phyloP scores from a whole-genome alignment of 92 coral and sea anemone species.

The Epizoanthus scotinus region DNA sequence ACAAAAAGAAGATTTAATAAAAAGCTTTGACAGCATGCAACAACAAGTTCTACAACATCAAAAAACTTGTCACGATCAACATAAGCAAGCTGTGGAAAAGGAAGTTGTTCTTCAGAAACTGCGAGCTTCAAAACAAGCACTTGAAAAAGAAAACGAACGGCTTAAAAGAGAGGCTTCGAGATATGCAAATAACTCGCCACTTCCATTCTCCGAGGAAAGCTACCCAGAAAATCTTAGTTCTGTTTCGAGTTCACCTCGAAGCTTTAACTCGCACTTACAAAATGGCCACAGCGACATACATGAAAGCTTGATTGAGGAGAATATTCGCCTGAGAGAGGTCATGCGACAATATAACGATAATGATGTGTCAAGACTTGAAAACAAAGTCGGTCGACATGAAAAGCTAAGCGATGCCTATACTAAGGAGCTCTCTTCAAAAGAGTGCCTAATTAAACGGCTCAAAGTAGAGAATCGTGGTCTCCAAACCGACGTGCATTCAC shows the following conservation, averaged over 20 bases:
- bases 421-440: constrained; percentile 86
- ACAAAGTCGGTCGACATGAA: constrained; percentile 73
- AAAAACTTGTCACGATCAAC: constrained; percentile 70
- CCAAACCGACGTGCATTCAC: constrained; percentile 74
- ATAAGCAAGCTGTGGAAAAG: constrained; percentile 62
- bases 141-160: constrained; percentile 66
- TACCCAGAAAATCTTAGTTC: constrained; percentile 49
- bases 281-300: constrained; percentile 58
- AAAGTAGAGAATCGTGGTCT: constrained; percentile 85
- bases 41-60: constrained; percentile 75
- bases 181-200: constrained; percentile 35
- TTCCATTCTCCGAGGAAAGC: constrained; percentile 49
- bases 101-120: constrained; percentile 61
- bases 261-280: constrained; percentile 55
- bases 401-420: constrained; percentile 78
- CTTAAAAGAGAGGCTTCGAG: constrained; percentile 46
- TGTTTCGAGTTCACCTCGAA: constrained; percentile 45
- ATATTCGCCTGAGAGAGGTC: constrained; percentile 62
- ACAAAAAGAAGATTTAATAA: constrained; percentile 81
- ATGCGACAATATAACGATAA: constrained; percentile 59
- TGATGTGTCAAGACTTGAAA: constrained; percentile 65
- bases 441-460: constrained; percentile 74
- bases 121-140: constrained; percentile 57
- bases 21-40: constrained; percentile 81
- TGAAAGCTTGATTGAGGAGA: constrained; percentile 71